A percentile compares a stretch with the other conserved stretches of the same genome.
Conservation (phyloP, 1,140 invertebrate species). For the Neelides sp. region DNA sequence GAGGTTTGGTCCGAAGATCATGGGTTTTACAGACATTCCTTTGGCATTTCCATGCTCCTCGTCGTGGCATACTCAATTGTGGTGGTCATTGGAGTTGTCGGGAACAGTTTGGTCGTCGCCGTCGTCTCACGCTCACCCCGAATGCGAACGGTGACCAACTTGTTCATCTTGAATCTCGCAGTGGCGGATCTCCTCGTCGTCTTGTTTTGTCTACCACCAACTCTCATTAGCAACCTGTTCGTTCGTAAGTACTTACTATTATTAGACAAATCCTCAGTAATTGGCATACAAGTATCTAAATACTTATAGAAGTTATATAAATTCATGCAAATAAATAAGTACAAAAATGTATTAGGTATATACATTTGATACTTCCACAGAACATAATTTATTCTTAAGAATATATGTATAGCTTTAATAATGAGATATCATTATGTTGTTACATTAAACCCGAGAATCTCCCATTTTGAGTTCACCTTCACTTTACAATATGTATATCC, state of each 20-base stretch:
- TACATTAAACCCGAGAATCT: no score
- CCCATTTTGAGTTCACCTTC: no score
- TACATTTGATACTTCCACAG: neutral
- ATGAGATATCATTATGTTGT: neutral
- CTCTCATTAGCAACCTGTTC: slow-evolving; percentile 81
- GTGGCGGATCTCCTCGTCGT: slow-evolving; percentile 86
- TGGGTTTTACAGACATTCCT: slow-evolving; percentile 45
- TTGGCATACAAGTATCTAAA: no score
- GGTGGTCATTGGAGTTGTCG: slow-evolving; percentile 69
- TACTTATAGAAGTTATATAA: neutral
- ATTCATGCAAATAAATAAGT: neutral
- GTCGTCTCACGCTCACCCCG: slow-evolving; percentile 71
- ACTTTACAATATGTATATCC: no score
- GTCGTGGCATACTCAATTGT: slow-evolving; percentile 69
- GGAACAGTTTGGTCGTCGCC: slow-evolving; percentile 80
- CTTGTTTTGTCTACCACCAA: slow-evolving; percentile 81
- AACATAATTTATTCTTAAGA: neutral
- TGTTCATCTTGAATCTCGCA: slow-evolving; percentile 89
- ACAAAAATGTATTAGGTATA: neutral
- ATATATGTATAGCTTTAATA: neutral
- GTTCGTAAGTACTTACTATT: slow-evolving; percentile 60
- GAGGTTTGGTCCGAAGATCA: no score
- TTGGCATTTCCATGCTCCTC: slow-evolving; percentile 64
- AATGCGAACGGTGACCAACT: slow-evolving; percentile 86
- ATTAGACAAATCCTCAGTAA: neutral